These are phyloP conservation scores for Thalassoma bifasciatum DNA, from an alignment of 2,113 vertebrate genomes.

Conservation along the genomic window DNA sequence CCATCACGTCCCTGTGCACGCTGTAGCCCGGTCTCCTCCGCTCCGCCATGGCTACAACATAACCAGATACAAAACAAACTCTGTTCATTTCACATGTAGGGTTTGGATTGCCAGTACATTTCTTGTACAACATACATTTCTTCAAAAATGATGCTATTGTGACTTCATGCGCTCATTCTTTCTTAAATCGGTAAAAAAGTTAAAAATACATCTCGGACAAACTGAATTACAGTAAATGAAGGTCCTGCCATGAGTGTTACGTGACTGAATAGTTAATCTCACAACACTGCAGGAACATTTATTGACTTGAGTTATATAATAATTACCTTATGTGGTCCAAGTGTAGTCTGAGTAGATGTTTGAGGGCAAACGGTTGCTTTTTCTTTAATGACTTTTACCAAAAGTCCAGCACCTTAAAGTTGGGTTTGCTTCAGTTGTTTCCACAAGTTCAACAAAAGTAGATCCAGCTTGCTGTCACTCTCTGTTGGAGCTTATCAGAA, in stretches of 20 bases:
- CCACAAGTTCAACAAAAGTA: neutral
- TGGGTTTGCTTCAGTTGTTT: neutral
- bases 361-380: neutral
- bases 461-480: constrained; percentile 2
- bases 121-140: no score
- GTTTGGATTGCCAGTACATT: no score
- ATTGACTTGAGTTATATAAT: neutral
- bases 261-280: neutral
- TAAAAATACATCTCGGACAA: no score
- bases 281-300: neutral
- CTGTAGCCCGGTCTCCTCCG: constrained; percentile 60
- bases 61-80: neutral
- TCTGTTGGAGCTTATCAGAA: neutral
- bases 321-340: constrained; percentile 44
- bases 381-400: neutral
- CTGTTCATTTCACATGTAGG: neutral
- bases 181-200: no score
- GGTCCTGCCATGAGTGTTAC: neutral
- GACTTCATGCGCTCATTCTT: no score
- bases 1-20: constrained; percentile 75
- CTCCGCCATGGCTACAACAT: constrained; percentile 44
- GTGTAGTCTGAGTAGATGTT: neutral
- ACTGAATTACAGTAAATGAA: neutral
- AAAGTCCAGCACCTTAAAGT: neutral
- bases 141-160: no score